Percentiles rank a stretch among this genome's conserved stretches.
Conservation (phyloP, 2,888 invertebrate genomes). For the Netelia fuscicornis region DNA sequence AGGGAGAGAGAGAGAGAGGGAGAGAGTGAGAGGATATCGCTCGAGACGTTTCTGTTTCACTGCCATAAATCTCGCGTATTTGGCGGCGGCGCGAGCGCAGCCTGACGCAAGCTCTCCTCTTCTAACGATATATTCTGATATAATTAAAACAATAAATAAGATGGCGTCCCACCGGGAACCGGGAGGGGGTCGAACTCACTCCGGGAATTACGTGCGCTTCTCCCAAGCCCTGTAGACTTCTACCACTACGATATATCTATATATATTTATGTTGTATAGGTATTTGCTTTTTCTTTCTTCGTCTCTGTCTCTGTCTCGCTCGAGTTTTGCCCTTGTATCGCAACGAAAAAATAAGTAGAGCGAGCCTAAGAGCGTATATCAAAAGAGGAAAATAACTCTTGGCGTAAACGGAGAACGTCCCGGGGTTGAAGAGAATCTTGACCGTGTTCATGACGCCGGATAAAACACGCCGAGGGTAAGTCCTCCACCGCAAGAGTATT, state of each 20-base stretch:
- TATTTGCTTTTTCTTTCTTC: constrained; percentile 52
- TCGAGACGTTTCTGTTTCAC: constrained; percentile 73
- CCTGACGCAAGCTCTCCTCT: constrained; percentile 77
- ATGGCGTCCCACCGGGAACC: constrained; percentile 84
- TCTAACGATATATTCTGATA: constrained; percentile 85
- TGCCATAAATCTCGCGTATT: constrained; percentile 82
- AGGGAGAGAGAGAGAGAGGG: constrained; percentile 40
- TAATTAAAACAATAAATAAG: constrained; percentile 85
- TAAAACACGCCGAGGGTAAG: background rate
- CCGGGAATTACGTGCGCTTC: constrained; percentile 73
- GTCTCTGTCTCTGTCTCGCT: background rate
- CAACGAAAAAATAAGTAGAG: constrained; percentile 65
- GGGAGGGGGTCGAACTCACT: constrained; percentile 83
- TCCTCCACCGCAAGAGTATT: background rate
- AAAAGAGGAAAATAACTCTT: constrained; percentile 62
- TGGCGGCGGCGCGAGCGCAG: constrained; percentile 80
- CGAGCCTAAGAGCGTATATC: constrained; percentile 62
- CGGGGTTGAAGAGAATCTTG: constrained; percentile 32
- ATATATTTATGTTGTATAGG: constrained; percentile 12
- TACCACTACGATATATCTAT: constrained; percentile 10
- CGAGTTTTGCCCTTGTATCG: constrained; percentile 47
- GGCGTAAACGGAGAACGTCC: constrained; percentile 4
- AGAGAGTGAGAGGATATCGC: constrained; percentile 54
- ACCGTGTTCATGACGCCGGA: background rate
- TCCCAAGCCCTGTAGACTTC: constrained; percentile 60